Evolutionary conservation across 1,140 invertebrate genomes (phyloP), one percentile per base, ranked within the genome.

Genomic region (Leptinotarsa defecta): DNA sequence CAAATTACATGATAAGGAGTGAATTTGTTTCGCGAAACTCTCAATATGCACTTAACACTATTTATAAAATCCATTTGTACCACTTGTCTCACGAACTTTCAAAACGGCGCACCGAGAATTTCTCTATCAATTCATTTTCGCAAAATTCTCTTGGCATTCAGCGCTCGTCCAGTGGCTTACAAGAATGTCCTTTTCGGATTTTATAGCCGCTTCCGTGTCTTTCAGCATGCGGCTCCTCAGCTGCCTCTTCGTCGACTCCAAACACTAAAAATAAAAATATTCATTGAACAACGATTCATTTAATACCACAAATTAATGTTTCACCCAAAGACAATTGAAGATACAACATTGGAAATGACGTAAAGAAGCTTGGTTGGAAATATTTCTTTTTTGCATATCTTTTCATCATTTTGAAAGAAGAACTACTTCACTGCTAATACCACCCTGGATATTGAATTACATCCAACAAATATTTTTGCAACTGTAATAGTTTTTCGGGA

Each of bases 111-210:
- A 15, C 20, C 24, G 15, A 20, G 43, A 13, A 49, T 24, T 57
- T n/a, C 22, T 69, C 63, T n/a, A 65, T 13, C 65, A 19, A 57
- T 17, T 57, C 0, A 27, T 43, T 3, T 81, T 79, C 4, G 71
- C 17, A 73, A 88, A 87, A 81, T 82, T 82, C 27, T 83, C 84
- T 72, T 91, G 90, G 84, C 90, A 91, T 79, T 92, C 90, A 1
- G 83, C 74, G n/a, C 89, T 89, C 73, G 86, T 87, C 92, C 92
- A 93, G 75, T 92, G 90, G 62, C 92, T 87, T 13, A 89, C 84
- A 24, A 93, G 85, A 15, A 89, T 84, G 74, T 88, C 87, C 5
- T 86, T 87, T 84, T 92, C 92, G 2, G 87, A 86, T 57, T 91
- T 89, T 57, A 93, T 81, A 34, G 87, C 86, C 8, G 87, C 84